These are phyloP conservation scores for Rhynchonycteris naso DNA, from an alignment of 2,797 vertebrate species.

Conservation along the genomic window DNA sequence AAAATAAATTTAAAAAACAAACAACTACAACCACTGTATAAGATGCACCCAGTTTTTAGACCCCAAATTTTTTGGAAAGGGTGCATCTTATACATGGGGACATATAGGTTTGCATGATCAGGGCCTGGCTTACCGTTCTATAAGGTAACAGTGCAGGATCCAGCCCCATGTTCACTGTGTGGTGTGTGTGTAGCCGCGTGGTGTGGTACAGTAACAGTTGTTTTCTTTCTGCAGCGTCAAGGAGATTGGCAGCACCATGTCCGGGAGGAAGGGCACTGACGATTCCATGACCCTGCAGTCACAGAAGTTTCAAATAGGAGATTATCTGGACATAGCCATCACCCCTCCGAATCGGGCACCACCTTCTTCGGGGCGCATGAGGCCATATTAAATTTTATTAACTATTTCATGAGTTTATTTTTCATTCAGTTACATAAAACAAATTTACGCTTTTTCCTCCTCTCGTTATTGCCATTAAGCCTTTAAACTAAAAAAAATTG, in stretches of 20 bases:
- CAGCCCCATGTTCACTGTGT: background rate
- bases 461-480: conserved; percentile 73
- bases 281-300: conserved; percentile 98
- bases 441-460: conserved; percentile 62
- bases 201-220: conserved; percentile 17
- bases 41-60: too few species aligned
- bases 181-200: background rate
- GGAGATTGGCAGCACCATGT: conserved; percentile 97
- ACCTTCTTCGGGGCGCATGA: conserved; percentile 92
- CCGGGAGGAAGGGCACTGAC: conserved; percentile 95
- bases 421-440: conserved; percentile 82
- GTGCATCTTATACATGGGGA: too few species aligned
- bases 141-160: background rate
- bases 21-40: too few species aligned
- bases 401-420: conserved; percentile 74
- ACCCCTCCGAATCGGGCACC: conserved; percentile 96
- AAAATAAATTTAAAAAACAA: too few species aligned
- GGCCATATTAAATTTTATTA: conserved; percentile 91
- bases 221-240: conserved; percentile 89
- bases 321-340: conserved; percentile 98
- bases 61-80: too few species aligned
- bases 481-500: conserved; percentile 69
- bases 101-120: background rate
- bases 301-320: conserved; percentile 98
- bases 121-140: background rate